Conservation (phyloP, 2,797 vertebrate species). For the Microchirus variegatus region DNA sequence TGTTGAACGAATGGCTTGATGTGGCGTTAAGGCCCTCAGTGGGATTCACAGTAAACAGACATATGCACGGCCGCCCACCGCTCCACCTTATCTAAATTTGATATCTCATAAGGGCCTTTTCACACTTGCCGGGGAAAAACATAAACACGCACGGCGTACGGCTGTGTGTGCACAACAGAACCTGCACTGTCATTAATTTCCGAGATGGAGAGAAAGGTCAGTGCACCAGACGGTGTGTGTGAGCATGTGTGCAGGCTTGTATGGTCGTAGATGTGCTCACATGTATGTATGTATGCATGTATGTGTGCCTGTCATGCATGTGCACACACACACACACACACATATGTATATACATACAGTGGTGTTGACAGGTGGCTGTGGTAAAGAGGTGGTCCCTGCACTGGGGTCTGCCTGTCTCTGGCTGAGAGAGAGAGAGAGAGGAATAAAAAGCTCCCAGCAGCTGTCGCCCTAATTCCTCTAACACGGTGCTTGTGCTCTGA, state of each 20-base stretch:
- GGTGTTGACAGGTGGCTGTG: constrained; percentile 81
- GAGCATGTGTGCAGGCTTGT: constrained; percentile 50
- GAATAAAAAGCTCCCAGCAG: constrained; percentile 87
- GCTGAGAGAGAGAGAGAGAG: constrained; percentile 72
- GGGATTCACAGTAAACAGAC: constrained; percentile 64
- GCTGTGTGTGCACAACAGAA: constrained; percentile 48
- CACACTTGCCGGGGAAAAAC: constrained; percentile 58
- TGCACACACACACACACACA: constrained; percentile 25
- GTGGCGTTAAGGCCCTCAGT: constrained; percentile 29
- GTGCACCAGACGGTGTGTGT: constrained; percentile 61
- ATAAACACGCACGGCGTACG: constrained; percentile 57
- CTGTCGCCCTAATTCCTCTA: constrained; percentile 96
- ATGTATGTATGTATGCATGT: constrained; percentile 45
- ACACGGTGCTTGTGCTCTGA: constrained; percentile 97
- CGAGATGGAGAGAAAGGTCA: constrained; percentile 72
- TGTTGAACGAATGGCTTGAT: constrained; percentile 24
- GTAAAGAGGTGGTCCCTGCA: constrained; percentile 83
- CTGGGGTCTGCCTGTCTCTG: constrained; percentile 79
- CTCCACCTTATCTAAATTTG: constrained; percentile 67
- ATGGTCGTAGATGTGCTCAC: constrained; percentile 42
- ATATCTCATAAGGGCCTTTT: constrained; percentile 68
- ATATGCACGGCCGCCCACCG: constrained; percentile 64
- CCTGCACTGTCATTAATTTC: constrained; percentile 75
- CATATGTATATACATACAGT: constrained; percentile 12
- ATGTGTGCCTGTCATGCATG: constrained; percentile 31